Conservation (phyloP, 2,888 invertebrate genomes). For the Aquatica leii region DNA sequence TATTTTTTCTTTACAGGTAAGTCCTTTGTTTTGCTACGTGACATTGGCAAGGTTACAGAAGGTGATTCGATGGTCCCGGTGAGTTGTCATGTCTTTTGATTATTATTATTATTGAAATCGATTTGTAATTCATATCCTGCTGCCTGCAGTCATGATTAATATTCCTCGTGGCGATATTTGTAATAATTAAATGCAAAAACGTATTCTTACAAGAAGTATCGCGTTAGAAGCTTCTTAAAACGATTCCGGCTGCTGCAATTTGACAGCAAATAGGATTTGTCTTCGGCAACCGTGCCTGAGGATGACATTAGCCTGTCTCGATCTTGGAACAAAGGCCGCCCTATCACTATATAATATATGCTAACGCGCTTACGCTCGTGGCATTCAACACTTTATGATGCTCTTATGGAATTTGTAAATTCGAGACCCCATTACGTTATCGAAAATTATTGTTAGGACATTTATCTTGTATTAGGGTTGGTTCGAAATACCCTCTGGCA, state of each 20-base stretch:
- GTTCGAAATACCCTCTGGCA: constrained; percentile 23
- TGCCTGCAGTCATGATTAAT: constrained; percentile 23
- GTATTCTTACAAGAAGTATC: neutral
- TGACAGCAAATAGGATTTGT: constrained; percentile 61
- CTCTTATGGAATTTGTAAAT: constrained; percentile 47
- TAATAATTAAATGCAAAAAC: constrained; percentile 3
- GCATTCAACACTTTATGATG: constrained; percentile 57
- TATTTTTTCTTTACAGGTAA: constrained; percentile 46
- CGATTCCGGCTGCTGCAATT: constrained; percentile 58
- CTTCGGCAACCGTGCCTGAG: constrained; percentile 59
- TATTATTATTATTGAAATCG: constrained; percentile 34
- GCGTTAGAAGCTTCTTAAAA: constrained; percentile 45
- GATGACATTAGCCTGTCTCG: constrained; percentile 61
- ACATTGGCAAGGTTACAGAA: constrained; percentile 41
- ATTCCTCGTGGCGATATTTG: constrained; percentile 19
- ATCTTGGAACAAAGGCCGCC: constrained; percentile 59
- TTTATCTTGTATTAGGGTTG: constrained; percentile 25
- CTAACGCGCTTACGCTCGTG: constrained; percentile 59
- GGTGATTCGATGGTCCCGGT: constrained; percentile 37
- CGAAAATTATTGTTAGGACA: constrained; percentile 35
- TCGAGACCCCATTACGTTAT: constrained; percentile 33
- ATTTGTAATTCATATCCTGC: constrained; percentile 31
- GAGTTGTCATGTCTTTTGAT: constrained; percentile 35
- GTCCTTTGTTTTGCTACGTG: constrained; percentile 46
- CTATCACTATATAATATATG: constrained; percentile 61